Evolutionary conservation across 1,140 invertebrate species (phyloP).

Genomic region (Solen grandis): DNA sequence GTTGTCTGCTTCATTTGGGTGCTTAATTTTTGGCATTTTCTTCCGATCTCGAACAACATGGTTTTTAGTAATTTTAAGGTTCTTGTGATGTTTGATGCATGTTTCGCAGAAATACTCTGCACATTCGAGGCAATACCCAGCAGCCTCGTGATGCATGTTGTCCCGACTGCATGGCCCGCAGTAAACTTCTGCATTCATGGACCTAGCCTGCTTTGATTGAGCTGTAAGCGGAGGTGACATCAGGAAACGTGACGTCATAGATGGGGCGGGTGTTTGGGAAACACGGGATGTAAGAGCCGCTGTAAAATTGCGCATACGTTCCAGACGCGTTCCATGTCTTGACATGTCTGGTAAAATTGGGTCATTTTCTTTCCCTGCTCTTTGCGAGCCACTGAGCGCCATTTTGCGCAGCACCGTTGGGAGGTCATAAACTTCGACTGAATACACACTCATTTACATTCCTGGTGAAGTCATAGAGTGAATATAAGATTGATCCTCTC

Average conservation of each 20-base stretch:
- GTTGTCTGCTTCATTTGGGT: slow-evolving; percentile 22
- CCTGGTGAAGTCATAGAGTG: not conserved
- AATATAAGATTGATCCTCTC: slow-evolving; percentile 1
- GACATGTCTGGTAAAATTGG: not conserved
- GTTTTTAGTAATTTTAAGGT: slow-evolving; percentile 48
- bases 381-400: slow-evolving; percentile 6
- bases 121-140: slow-evolving; percentile 45
- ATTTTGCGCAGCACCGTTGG: slow-evolving; percentile 14
- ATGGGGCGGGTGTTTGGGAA: not conserved
- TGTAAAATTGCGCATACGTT: slow-evolving; percentile 33
- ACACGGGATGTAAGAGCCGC: slow-evolving; percentile 12
- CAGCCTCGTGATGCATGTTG: slow-evolving; percentile 35
- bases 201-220: slow-evolving; percentile 7
- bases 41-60: slow-evolving; percentile 23
- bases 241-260: not conserved
- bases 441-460: slow-evolving; percentile 53
- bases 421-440: slow-evolving; percentile 41
- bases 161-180: slow-evolving; percentile 44
- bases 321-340: not conserved
- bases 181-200: slow-evolving; percentile 41
- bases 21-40: slow-evolving; percentile 46
- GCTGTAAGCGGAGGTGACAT: not conserved
- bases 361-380: not conserved
- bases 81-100: slow-evolving; percentile 50
- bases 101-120: slow-evolving; percentile 48